Percentiles rank a stretch among this genome's conserved stretches.
Evolutionary conservation across 2,113 vertebrate species (phyloP).

Genomic region (Aptenodytes patagonicus): DNA sequence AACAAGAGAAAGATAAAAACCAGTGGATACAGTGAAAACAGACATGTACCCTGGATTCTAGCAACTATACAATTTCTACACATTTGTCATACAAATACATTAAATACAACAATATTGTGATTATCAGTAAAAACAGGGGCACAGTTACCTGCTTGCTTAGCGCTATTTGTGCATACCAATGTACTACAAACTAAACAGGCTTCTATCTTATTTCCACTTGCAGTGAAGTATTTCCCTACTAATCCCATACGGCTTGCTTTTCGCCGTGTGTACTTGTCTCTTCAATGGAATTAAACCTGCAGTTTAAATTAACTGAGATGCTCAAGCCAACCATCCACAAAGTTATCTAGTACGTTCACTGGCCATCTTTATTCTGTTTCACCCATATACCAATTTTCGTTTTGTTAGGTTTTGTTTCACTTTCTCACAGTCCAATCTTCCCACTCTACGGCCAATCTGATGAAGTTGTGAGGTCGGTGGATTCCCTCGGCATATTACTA

Average conservation of each 20-base stretch:
- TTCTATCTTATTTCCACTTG: background rate
- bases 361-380: background rate
- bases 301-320: background rate
- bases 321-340: background rate
- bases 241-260: background rate
- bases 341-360: accelerated
- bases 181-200: background rate
- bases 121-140: background rate
- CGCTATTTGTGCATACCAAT: too few species aligned
- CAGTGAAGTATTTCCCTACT: background rate
- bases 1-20: background rate
- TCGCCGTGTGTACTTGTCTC: background rate
- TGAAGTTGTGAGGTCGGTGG: accelerated
- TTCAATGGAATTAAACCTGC: background rate
- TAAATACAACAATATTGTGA: background rate
- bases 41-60: background rate
- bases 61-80: background rate
- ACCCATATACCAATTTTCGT: accelerated
- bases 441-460: background rate
- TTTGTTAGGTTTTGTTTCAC: background rate
- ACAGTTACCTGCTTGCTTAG: background rate
- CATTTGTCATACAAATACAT: background rate
- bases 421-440: accelerated
- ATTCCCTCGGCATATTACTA: background rate
- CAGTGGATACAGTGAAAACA: background rate